phyloP scores from a whole-genome alignment of 1,140 invertebrate species.

The Saxidomus purpurata region DNA sequence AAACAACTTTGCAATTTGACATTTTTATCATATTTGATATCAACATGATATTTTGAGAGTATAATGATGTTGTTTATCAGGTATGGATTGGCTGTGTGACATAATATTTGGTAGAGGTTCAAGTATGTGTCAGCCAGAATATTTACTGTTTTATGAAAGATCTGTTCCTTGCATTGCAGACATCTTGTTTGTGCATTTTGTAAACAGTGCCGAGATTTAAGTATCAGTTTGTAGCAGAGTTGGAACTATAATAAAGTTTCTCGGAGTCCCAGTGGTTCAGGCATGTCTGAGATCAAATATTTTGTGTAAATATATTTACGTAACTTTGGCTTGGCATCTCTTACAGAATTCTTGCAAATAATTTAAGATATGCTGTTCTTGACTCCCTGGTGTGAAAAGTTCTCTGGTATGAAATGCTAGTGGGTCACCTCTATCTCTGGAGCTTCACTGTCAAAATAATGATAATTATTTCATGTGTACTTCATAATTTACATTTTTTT shows the following conservation, averaged over 20 bases:
- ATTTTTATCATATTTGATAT: constrained; percentile 22
- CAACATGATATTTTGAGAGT: not conserved
- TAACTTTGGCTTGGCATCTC: too few species aligned
- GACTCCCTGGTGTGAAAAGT: too few species aligned
- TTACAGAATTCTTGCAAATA: too few species aligned
- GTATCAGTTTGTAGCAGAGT: not conserved
- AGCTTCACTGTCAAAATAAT: too few species aligned
- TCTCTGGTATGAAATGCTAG: too few species aligned
- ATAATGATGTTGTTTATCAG: constrained; percentile 12
- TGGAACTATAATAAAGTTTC: not conserved
- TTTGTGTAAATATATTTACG: too few species aligned
- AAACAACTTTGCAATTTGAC: not conserved
- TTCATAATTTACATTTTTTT: too few species aligned
- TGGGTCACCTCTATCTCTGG: too few species aligned
- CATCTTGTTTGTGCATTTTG: constrained; percentile 2
- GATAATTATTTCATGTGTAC: too few species aligned
- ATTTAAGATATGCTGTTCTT: too few species aligned
- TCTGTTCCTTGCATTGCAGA: not conserved
- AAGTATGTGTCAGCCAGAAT: constrained; percentile 14
- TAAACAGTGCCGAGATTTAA: not conserved
- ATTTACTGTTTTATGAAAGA: not conserved
- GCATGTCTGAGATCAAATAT: too few species aligned
- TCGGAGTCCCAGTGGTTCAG: not conserved
- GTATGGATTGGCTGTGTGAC: constrained; percentile 1
- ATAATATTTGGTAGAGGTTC: constrained; percentile 1